These are phyloP conservation scores for Amazona ochrocephala DNA, from an alignment of 2,797 vertebrate species.

Conservation along the genomic window DNA sequence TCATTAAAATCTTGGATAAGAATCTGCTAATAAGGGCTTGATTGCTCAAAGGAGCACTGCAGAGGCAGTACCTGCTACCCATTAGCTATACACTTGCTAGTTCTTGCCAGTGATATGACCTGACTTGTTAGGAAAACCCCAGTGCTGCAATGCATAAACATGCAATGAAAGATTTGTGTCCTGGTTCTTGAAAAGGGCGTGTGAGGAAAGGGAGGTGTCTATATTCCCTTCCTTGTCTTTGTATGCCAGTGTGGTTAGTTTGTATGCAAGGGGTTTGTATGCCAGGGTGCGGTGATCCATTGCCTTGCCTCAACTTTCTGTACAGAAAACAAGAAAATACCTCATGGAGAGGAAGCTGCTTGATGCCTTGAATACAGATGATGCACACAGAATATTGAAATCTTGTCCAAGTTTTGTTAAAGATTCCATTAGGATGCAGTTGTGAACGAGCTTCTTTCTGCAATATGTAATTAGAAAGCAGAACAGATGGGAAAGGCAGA, in stretches of 20 bases:
- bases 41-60: background rate
- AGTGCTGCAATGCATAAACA: background rate
- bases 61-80: background rate
- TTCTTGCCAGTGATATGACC: background rate
- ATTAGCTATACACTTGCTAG: background rate
- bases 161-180: background rate
- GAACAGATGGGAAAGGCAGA: conserved; percentile 63
- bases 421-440: conserved; percentile 42
- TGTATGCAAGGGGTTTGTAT: background rate
- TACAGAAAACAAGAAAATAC: background rate
- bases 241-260: background rate
- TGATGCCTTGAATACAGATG: conserved; percentile 15
- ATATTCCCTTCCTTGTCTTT: background rate
- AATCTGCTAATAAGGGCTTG: background rate
- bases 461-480: conserved; percentile 59
- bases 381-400: background rate
- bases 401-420: background rate
- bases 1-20: background rate
- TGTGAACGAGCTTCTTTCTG: conserved; percentile 36
- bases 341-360: background rate
- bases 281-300: background rate
- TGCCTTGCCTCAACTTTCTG: background rate
- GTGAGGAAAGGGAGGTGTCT: background rate
- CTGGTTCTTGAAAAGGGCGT: background rate
- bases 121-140: background rate